Evolutionary conservation across 2,113 vertebrate species (phyloP).

Genomic region (Numida meleagris): DNA sequence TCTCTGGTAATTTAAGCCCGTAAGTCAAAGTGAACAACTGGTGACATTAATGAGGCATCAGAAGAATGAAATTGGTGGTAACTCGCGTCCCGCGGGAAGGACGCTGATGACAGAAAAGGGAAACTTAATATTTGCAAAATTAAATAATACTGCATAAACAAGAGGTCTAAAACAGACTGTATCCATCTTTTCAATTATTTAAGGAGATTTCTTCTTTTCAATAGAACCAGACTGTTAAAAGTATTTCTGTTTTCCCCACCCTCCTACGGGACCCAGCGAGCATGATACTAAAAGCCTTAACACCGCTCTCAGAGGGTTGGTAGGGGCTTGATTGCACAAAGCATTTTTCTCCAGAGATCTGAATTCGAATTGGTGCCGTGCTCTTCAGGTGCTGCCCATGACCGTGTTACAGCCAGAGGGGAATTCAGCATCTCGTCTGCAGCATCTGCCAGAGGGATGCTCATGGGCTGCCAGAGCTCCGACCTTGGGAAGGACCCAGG

Average conservation of each 20-base stretch:
- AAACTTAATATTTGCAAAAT: slow-evolving; percentile 62
- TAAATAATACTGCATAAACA: slow-evolving; percentile 24
- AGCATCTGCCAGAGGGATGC: not conserved
- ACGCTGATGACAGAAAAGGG: slow-evolving; percentile 31
- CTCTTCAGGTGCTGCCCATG: not conserved
- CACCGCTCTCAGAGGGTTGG: not conserved
- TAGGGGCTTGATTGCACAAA: slow-evolving; percentile 19
- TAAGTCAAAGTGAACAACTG: slow-evolving; percentile 41
- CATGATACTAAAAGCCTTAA: not conserved
- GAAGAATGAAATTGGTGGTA: slow-evolving; percentile 1
- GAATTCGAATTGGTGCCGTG: not conserved
- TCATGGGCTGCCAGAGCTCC: accelerated
- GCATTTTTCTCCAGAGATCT: slow-evolving; percentile 3
- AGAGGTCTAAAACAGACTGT: slow-evolving; percentile 25
- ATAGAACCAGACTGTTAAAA: not conserved
- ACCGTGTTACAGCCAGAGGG: not conserved
- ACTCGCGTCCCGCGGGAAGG: not conserved
- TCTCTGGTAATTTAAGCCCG: slow-evolving; percentile 23
- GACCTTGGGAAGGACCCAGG: not conserved
- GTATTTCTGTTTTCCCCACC: not conserved
- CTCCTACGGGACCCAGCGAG: not conserved
- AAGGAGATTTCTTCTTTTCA: not conserved
- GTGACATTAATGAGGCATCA: slow-evolving; percentile 51
- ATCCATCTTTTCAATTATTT: slow-evolving; percentile 53
- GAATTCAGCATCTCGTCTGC: not conserved